Conservation (phyloP, 2,888 invertebrate genomes). For the Cephus rjabovi region DNA sequence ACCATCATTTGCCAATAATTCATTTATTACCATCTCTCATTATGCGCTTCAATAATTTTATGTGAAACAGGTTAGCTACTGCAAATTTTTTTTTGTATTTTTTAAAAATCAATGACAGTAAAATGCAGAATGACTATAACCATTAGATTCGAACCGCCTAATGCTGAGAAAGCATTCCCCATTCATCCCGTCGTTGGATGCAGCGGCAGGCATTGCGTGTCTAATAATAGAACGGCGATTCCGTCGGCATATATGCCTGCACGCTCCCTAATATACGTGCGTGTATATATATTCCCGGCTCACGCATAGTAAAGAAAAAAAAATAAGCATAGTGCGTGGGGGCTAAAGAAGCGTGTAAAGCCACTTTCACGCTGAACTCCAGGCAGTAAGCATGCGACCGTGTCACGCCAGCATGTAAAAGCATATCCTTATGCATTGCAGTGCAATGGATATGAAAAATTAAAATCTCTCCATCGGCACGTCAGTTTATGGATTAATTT, state of each 20-base stretch:
- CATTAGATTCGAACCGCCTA: not conserved
- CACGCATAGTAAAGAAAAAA: slow-evolving; percentile 14
- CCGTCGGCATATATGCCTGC: slow-evolving; percentile 24
- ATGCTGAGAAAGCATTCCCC: slow-evolving; percentile 26
- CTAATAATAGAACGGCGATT: slow-evolving; percentile 37
- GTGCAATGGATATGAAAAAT: not conserved
- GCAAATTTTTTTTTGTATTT: not conserved
- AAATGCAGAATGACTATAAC: not conserved
- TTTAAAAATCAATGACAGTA: not conserved
- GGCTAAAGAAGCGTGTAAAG: slow-evolving; percentile 24
- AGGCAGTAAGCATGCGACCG: not conserved
- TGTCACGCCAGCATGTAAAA: not conserved
- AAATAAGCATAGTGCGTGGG: slow-evolving; percentile 21
- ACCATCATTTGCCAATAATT: not conserved
- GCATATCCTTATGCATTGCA: not conserved
- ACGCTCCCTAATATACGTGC: slow-evolving; percentile 22
- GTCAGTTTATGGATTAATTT: not conserved
- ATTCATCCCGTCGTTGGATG: slow-evolving; percentile 31
- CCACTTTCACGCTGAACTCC: slow-evolving; percentile 19
- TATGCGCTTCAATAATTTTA: not conserved
- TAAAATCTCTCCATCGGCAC: not conserved
- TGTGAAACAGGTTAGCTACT: not conserved
- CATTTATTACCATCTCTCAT: not conserved
- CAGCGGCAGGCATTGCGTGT: slow-evolving; percentile 21
- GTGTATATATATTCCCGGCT: slow-evolving; percentile 3